Percentiles rank a stretch among this genome's conserved stretches.
These are phyloP conservation scores for Plumapathes pennacea DNA, from an alignment of 92 coral and sea anemone species.

Conservation along the genomic window DNA sequence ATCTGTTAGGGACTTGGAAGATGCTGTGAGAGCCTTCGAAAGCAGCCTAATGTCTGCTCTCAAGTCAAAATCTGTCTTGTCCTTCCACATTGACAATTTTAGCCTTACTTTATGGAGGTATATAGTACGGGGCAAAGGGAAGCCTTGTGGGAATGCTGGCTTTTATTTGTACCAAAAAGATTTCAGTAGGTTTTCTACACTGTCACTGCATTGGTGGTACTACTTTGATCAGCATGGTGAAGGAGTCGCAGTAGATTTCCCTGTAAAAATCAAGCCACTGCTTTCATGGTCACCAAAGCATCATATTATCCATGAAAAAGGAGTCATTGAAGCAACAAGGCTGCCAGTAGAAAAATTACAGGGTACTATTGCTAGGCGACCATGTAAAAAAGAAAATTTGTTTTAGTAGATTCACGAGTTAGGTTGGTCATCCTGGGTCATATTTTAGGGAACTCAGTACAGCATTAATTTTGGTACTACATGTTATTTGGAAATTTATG, in stretches of 20 bases:
- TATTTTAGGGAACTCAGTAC: no score
- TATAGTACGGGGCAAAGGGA: not conserved
- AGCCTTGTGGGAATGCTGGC: no score
- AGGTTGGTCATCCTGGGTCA: no score
- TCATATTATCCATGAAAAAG: not conserved
- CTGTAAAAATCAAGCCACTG: constrained; percentile 29
- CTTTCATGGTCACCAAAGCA: constrained; percentile 30
- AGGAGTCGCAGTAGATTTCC: constrained; percentile 47
- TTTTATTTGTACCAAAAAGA: no score
- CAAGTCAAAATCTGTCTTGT: constrained; percentile 5
- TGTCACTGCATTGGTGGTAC: constrained; percentile 43
- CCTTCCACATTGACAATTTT: constrained; percentile 22
- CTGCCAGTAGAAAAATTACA: constrained; percentile 11
- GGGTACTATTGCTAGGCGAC: constrained; percentile 2
- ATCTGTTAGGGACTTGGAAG: no score
- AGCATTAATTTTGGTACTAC: no score
- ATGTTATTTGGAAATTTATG: no score
- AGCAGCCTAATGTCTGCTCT: constrained; percentile 16
- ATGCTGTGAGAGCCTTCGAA: constrained; percentile 18
- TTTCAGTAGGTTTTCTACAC: no score
- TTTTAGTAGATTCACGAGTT: no score
- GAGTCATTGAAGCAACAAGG: constrained; percentile 8
- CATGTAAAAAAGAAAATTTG: constrained; percentile 17
- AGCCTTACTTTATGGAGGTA: no score
- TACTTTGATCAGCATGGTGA: constrained; percentile 35